Conservation (phyloP, 1,140 invertebrate species). For the Pectinophora gossypiella region DNA sequence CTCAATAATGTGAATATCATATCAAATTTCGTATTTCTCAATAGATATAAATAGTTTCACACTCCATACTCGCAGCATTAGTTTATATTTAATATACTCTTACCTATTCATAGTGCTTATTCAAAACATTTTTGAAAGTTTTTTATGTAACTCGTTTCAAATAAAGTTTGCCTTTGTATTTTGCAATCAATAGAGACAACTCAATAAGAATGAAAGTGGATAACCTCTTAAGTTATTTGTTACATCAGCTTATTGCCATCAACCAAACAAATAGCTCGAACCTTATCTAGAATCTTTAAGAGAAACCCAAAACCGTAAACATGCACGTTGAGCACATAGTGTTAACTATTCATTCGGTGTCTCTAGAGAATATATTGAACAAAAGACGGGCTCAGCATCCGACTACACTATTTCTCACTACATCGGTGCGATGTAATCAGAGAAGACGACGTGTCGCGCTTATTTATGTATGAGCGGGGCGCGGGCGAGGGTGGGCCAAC, state of each 20-base stretch:
- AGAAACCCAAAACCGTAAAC: constrained; percentile 73
- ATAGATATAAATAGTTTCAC: not conserved
- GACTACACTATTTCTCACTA: constrained; percentile 73
- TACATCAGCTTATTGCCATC: constrained; percentile 66
- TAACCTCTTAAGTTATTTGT: constrained; percentile 56
- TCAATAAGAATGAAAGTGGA: not conserved
- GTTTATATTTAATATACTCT: too few species aligned
- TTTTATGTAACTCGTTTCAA: too few species aligned
- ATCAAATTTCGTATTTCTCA: not conserved
- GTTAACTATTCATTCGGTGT: constrained; percentile 71
- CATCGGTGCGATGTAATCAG: constrained; percentile 74
- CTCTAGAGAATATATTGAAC: constrained; percentile 69
- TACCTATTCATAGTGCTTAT: too few species aligned
- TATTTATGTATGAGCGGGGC: constrained; percentile 73
- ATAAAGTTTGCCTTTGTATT: too few species aligned
- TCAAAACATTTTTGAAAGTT: too few species aligned
- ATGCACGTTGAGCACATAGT: constrained; percentile 60
- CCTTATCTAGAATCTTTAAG: constrained; percentile 67
- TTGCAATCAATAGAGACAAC: too few species aligned
- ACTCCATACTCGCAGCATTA: too few species aligned
- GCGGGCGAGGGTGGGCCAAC: constrained; percentile 65
- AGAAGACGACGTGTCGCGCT: constrained; percentile 73
- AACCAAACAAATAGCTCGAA: constrained; percentile 65
- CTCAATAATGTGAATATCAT: constrained; percentile 4
- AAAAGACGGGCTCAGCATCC: constrained; percentile 70